phyloP scores from a whole-genome alignment of 2,888 invertebrate genomes.

The Xanthorhoe spadicearia region DNA sequence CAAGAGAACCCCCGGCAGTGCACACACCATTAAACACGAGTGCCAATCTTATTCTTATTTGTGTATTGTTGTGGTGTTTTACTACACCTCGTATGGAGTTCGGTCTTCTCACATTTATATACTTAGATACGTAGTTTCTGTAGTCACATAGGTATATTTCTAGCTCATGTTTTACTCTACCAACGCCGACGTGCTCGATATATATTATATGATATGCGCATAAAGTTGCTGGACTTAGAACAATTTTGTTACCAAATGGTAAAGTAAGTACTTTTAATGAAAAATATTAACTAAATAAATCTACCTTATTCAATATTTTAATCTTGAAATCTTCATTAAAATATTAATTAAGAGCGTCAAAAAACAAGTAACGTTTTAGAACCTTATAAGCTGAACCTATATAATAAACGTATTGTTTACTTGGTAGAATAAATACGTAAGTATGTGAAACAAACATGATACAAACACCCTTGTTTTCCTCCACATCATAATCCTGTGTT shows the following conservation, averaged over 20 bases:
- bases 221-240: neutral
- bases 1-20: conserved; percentile 36
- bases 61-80: conserved; percentile 10
- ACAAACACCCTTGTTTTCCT: conserved; percentile 70
- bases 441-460: conserved; percentile 62
- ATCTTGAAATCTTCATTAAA: no score
- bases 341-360: neutral
- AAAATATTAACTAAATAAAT: no score
- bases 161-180: no score
- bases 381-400: neutral
- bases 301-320: no score
- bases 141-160: neutral
- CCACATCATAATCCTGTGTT: conserved; percentile 74
- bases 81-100: conserved; percentile 16
- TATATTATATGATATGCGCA: no score
- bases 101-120: neutral
- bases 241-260: no score
- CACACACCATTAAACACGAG: conserved; percentile 53
- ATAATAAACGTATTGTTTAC: conserved; percentile 44
- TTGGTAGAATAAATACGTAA: conserved; percentile 56
- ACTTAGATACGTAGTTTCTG: neutral
- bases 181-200: no score
- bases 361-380: neutral
- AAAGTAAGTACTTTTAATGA: neutral
- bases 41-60: conserved; percentile 42